Percentiles rank a stretch among this genome's conserved stretches.
Evolutionary conservation across 2,113 vertebrate genomes (phyloP).

Genomic region (Dolichallabes microphthalmus): DNA sequence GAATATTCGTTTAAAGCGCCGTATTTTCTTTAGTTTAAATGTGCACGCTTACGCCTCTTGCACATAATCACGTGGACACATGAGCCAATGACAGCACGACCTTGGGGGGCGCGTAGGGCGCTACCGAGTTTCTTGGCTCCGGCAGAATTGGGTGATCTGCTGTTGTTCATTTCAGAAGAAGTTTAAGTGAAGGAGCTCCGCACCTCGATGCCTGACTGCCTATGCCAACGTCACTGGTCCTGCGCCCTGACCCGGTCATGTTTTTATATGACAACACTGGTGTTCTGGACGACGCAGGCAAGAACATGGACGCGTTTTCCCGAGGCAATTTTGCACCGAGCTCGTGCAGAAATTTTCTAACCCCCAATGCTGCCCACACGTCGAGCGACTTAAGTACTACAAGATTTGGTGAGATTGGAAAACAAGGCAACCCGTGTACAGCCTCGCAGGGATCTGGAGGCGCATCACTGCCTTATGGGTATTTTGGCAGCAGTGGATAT

Average conservation of each 20-base stretch:
- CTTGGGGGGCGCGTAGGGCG: conserved; percentile 79
- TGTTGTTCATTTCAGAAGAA: conserved; percentile 83
- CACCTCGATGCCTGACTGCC: conserved; percentile 89
- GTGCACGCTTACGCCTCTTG: conserved; percentile 69
- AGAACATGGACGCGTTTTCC: conserved; percentile 93
- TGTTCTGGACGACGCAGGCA: conserved; percentile 84
- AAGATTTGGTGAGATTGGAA: conserved; percentile 87
- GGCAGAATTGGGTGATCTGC: conserved; percentile 76
- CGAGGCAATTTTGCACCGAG: conserved; percentile 88
- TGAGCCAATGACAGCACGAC: conserved; percentile 82
- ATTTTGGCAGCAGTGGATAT: conserved; percentile 90
- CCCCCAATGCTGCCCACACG: conserved; percentile 80
- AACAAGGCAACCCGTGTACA: conserved; percentile 94
- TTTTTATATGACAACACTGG: conserved; percentile 92
- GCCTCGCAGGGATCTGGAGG: conserved; percentile 88
- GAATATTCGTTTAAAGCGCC: conserved; percentile 57
- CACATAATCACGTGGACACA: conserved; percentile 89
- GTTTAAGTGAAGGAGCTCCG: conserved; percentile 90
- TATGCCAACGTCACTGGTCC: conserved; percentile 98
- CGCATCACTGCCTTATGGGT: conserved; percentile 92
- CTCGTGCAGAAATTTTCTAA: conserved; percentile 94
- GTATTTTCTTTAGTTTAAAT: conserved; percentile 60
- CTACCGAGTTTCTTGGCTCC: conserved; percentile 81
- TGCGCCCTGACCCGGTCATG: conserved; percentile 98
- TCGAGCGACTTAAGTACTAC: conserved; percentile 81